Conservation (phyloP, 2,113 vertebrate genomes). For the Miniopterus natalensis region DNA sequence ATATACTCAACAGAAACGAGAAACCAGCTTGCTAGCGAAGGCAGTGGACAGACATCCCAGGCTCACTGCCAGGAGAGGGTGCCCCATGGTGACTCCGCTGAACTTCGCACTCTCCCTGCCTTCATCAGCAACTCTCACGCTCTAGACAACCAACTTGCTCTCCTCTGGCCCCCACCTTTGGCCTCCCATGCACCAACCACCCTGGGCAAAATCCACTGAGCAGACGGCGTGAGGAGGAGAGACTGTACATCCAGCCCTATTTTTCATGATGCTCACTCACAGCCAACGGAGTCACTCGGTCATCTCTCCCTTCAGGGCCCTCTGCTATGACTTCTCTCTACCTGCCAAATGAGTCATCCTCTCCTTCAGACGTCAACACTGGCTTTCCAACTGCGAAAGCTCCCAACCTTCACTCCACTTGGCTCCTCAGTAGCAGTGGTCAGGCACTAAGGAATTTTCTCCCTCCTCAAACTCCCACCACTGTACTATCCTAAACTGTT, state of each 20-base stretch:
- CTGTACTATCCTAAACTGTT: too few relatives aligned
- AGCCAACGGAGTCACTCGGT: background rate
- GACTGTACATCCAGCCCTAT: accelerated
- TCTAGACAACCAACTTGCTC: background rate
- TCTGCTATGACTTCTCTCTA: background rate
- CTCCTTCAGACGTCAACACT: background rate
- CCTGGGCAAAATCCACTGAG: background rate
- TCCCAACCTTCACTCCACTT: background rate
- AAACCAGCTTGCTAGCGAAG: background rate
- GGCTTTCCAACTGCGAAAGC: background rate
- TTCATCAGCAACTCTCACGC: background rate
- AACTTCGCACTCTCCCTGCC: background rate
- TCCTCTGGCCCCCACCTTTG: too few relatives aligned
- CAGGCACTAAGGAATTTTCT: background rate
- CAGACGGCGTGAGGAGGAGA: background rate
- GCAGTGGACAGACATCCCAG: background rate
- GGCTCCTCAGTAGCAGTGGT: background rate
- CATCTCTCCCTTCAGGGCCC: background rate
- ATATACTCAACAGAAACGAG: constrained; percentile 3
- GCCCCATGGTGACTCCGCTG: background rate
- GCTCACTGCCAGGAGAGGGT: background rate
- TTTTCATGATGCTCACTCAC: background rate
- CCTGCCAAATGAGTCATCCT: background rate
- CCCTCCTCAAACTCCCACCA: background rate
- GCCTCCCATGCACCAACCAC: background rate